phyloP scores from a whole-genome alignment of 2,797 vertebrate genomes.

The Scleropages formosus region DNA sequence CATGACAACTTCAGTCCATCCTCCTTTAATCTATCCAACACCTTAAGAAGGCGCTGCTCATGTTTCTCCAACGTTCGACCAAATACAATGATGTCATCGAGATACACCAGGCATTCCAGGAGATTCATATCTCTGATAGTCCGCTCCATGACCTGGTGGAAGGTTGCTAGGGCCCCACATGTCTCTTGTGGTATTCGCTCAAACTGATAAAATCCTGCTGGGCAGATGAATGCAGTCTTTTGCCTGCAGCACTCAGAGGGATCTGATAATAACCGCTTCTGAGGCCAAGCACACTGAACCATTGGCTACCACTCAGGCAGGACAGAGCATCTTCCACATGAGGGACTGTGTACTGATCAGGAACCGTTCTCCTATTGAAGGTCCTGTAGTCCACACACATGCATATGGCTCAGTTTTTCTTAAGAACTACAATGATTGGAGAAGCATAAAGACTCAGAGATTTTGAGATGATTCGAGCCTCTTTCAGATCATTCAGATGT shows the following conservation, averaged over 20 bases:
- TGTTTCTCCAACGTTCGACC: background rate
- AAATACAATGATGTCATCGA: no score
- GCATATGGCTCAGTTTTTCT: slow-evolving; percentile 2
- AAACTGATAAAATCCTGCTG: no score
- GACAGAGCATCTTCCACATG: slow-evolving; percentile 13
- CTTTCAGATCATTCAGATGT: background rate
- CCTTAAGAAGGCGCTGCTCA: background rate
- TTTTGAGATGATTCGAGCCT: slow-evolving; percentile 8
- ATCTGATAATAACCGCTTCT: no score
- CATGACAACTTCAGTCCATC: background rate
- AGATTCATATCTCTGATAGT: background rate
- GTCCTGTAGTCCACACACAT: slow-evolving; percentile 27
- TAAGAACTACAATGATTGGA: slow-evolving; percentile 18
- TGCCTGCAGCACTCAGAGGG: no score
- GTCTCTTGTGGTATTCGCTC: no score
- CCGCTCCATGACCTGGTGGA: background rate
- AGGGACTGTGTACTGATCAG: slow-evolving; percentile 23
- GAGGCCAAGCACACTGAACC: no score
- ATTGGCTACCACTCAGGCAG: slow-evolving; percentile 2
- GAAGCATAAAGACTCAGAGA: slow-evolving; percentile 20
- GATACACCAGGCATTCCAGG: background rate
- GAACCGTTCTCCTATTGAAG: slow-evolving; percentile 8
- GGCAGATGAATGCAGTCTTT: no score
- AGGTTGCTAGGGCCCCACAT: background rate
- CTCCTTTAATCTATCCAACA: background rate